Evolutionary conservation across 2,888 invertebrate genomes (phyloP), one percentile per base, ranked within the genome.

Genomic region (Scaptomyza parva): DNA sequence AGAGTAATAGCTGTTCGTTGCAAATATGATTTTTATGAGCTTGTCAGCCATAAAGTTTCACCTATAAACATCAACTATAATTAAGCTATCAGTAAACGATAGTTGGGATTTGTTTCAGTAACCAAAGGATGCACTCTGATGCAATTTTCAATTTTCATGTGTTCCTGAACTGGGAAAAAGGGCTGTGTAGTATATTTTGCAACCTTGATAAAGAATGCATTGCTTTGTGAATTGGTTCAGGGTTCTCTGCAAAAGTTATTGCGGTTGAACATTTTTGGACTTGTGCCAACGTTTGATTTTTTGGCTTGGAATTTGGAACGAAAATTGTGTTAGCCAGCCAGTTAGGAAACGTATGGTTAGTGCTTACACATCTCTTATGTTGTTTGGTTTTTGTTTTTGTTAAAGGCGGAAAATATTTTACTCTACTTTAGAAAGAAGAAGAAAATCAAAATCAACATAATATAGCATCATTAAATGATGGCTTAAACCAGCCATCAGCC

Each of bases 21-120:
- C 47, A 47, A 30, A 20, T 47, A 30, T 47, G 47, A 30, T 30
- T 47, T 47, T 47, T 47, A 47, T 47, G 28, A 30, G 47, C n/a
- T 30, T 30, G 18, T 18, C 37, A 9, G n/a, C 30, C 6, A n/a
- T 47, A 18, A 47, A 18, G 30, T 30, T 20, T 30, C 20, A 3
- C n/a, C 47, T 33, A 47, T 47, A 30, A 47, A 47, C 30, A 30
- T 47, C 30, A 30, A 30, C n/a, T 11, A 47, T 47, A 47, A 47
- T 47, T 47, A 47, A 47, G 47, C 45, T n/a, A n/a, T 47, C 28
- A 47, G 18, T 47, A 47, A 18, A 30, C 45, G 45, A 6, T 18
- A 18, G n/a, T 30, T 47, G 28, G 17, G 8, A 6, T 9, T 35
- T 18, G 17, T 18, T 45, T 5, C 26, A 26, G 3, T 17, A 45